phyloP scores from a whole-genome alignment of 2,113 vertebrate species.

The Chlamydotis undulata region DNA sequence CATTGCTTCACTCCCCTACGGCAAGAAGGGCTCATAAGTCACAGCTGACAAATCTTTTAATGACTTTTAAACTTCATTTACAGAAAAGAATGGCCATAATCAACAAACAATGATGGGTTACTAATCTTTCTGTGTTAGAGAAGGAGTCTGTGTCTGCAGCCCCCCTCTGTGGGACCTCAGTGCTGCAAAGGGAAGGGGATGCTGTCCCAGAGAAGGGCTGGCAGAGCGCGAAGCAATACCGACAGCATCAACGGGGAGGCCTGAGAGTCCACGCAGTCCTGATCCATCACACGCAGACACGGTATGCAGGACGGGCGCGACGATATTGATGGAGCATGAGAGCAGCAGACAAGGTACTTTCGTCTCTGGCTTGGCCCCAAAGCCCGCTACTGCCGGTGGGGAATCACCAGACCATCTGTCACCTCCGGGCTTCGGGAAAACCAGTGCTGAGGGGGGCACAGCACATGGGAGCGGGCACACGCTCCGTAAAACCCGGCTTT shows the following conservation, averaged over 20 bases:
- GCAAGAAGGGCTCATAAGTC: constrained; percentile 71
- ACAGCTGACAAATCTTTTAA: constrained; percentile 78
- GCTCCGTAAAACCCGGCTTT: background rate
- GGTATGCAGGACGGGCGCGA: background rate
- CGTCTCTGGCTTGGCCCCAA: background rate
- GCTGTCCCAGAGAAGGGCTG: background rate
- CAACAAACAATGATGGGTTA: constrained; percentile 68
- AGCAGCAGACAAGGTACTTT: background rate
- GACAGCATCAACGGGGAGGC: background rate
- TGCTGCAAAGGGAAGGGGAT: background rate
- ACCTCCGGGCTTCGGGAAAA: background rate
- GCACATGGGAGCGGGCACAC: rapidly evolving
- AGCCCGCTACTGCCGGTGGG: rapidly evolving
- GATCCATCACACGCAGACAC: background rate
- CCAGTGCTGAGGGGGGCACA: background rate
- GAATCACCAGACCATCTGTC: background rate
- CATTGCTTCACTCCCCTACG: constrained; percentile 61
- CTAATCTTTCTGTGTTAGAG: constrained; percentile 53
- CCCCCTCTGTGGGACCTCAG: background rate
- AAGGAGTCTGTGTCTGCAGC: background rate
- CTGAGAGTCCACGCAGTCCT: background rate
- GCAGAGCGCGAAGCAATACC: background rate
- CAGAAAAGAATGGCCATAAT: constrained; percentile 74
- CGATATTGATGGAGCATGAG: background rate
- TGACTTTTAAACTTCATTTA: constrained; percentile 81